A percentile compares a stretch with the other conserved stretches of the same genome.
phyloP scores from a whole-genome alignment of 2,888 invertebrate genomes.

The Gibbula magus region DNA sequence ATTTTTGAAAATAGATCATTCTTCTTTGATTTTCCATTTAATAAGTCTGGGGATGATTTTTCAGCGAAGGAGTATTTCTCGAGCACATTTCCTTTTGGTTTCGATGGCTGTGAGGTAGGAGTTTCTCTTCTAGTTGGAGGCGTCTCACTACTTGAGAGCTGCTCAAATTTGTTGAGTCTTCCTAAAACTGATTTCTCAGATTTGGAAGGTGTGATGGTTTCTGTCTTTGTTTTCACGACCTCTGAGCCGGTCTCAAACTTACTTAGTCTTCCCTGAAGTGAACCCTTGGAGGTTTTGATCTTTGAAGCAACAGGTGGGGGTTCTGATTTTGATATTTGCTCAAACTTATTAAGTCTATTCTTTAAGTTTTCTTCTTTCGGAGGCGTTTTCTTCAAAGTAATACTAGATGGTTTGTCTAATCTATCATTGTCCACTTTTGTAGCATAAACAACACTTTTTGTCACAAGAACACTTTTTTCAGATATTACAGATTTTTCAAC shows the following conservation, averaged over 20 bases:
- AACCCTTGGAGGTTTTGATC: neutral
- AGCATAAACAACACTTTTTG: neutral
- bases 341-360: slow-evolving; percentile 7
- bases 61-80: slow-evolving; percentile 7
- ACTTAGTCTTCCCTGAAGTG: neutral
- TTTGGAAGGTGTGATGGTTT: neutral
- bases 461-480: neutral
- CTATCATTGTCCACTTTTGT: neutral
- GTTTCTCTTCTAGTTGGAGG: neutral
- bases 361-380: neutral
- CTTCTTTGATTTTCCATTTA: neutral
- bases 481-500: neutral
- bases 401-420: neutral
- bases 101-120: neutral
- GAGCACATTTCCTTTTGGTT: slow-evolving; percentile 11
- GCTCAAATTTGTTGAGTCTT: slow-evolving; percentile 5
- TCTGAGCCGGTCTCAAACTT: neutral
- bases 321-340: neutral
- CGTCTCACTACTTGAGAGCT: neutral
- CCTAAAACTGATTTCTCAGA: slow-evolving; percentile 3
- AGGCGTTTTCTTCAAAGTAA: neutral
- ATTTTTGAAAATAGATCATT: neutral
- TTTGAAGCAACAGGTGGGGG: neutral
- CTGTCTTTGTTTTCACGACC: neutral
- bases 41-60: neutral